Conservation (phyloP, 2,113 vertebrate genomes). For the Amia ocellicauda region DNA sequence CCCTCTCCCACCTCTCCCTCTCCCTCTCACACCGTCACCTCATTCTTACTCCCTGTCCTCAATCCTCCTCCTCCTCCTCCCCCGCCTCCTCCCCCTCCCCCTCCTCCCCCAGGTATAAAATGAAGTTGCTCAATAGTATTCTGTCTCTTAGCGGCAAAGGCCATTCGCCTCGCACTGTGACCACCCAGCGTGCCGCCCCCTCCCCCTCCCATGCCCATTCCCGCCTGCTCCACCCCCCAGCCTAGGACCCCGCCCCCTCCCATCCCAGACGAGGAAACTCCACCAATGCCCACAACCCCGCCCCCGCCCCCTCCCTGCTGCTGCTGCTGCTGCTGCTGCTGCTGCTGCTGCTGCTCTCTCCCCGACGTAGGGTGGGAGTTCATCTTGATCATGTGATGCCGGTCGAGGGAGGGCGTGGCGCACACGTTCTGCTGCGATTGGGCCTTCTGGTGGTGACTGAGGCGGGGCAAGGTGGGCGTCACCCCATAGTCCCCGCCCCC, state of each 20-base stretch:
- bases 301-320: conserved; percentile 50
- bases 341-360: conserved; percentile 67
- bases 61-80: conserved; percentile 67
- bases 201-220: conserved; percentile 73
- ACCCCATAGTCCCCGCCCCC: conserved; percentile 41
- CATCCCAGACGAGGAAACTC: too few species aligned
- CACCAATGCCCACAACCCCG: too few species aligned
- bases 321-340: too few species aligned
- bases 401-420: conserved; percentile 73
- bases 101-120: conserved; percentile 79
- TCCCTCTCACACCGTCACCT: conserved; percentile 80
- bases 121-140: conserved; percentile 89
- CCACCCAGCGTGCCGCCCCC: conserved; percentile 75
- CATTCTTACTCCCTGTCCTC: conserved; percentile 82
- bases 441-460: conserved; percentile 74
- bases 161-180: conserved; percentile 73
- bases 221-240: conserved; percentile 61
- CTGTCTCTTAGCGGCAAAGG: conserved; percentile 81
- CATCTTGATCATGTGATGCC: conserved; percentile 83
- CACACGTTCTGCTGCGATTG: conserved; percentile 80
- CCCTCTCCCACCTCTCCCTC: conserved; percentile 32
- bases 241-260: conserved; percentile 54
- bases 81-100: conserved; percentile 54
- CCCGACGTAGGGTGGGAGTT: conserved; percentile 79
- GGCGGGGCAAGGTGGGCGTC: conserved; percentile 67